These are phyloP conservation scores for Cantharis flavilabris DNA, from an alignment of 2,888 invertebrate species.

Conservation along the genomic window DNA sequence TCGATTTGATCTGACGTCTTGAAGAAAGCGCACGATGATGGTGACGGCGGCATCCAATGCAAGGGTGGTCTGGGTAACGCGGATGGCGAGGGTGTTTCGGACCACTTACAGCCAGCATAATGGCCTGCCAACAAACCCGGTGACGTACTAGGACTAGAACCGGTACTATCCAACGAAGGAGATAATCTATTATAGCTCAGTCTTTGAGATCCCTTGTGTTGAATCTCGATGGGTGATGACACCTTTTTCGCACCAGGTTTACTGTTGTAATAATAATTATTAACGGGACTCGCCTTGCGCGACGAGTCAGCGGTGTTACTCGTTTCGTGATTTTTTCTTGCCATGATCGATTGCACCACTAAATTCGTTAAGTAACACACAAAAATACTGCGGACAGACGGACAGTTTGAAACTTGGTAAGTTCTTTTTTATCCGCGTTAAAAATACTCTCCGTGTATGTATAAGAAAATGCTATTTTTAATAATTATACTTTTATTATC, in stretches of 20 bases:
- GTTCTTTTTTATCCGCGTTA: constrained; percentile 23
- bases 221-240: constrained; percentile 30
- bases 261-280: constrained; percentile 15
- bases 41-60: constrained; percentile 72
- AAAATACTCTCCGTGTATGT: constrained; percentile 15
- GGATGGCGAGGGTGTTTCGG: constrained; percentile 73
- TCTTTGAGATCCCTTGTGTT: constrained; percentile 22
- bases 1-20: constrained; percentile 45
- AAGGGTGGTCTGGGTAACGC: constrained; percentile 73
- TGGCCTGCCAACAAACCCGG: constrained; percentile 56
- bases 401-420: constrained; percentile 14
- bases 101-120: constrained; percentile 71
- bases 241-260: constrained; percentile 21
- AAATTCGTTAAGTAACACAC: constrained; percentile 3
- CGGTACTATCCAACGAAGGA: constrained; percentile 26
- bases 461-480: constrained; percentile 39
- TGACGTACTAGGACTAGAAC: constrained; percentile 44
- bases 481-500: constrained; percentile 37
- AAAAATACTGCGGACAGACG: constrained; percentile 25
- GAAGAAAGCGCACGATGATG: constrained; percentile 53
- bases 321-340: constrained; percentile 45
- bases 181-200: constrained; percentile 38
- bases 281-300: constrained; percentile 27
- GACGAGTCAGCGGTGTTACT: constrained; percentile 32
- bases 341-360: constrained; percentile 42